A percentile compares a stretch with the other conserved stretches of the same genome.
Evolutionary conservation across 2,888 invertebrate species (phyloP).

Genomic region (Mylabris sibirica): DNA sequence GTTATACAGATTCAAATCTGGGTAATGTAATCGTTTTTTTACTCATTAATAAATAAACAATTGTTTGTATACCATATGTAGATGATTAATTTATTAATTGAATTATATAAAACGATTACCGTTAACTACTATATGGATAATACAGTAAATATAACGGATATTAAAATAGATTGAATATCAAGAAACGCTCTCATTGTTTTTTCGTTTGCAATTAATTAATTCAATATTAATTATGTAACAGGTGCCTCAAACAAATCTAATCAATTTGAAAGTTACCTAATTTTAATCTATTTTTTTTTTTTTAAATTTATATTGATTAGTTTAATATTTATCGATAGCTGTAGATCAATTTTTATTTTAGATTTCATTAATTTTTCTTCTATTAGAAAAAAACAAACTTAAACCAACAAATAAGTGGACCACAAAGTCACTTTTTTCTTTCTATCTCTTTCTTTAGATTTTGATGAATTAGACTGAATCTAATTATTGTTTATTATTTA

Average conservation of each 20-base stretch:
- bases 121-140: background rate
- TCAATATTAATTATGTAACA: background rate
- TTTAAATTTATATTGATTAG: background rate
- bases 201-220: background rate
- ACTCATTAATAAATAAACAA: background rate
- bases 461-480: conserved; percentile 4
- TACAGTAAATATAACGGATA: conserved; percentile 6
- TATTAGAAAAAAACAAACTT: background rate
- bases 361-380: background rate
- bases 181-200: conserved; percentile 7
- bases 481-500: background rate
- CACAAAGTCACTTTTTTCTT: background rate
- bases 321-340: too few species aligned
- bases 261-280: too few species aligned
- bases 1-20: too few species aligned
- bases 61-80: background rate
- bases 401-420: background rate
- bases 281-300: too few species aligned
- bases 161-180: background rate
- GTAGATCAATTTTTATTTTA: background rate
- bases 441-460: too few species aligned
- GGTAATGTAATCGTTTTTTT: too few species aligned
- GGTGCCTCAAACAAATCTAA: background rate
- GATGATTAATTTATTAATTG: background rate
- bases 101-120: background rate